phyloP scores from a whole-genome alignment of 2,113 vertebrate genomes.

The Neodon shergylaensis region DNA sequence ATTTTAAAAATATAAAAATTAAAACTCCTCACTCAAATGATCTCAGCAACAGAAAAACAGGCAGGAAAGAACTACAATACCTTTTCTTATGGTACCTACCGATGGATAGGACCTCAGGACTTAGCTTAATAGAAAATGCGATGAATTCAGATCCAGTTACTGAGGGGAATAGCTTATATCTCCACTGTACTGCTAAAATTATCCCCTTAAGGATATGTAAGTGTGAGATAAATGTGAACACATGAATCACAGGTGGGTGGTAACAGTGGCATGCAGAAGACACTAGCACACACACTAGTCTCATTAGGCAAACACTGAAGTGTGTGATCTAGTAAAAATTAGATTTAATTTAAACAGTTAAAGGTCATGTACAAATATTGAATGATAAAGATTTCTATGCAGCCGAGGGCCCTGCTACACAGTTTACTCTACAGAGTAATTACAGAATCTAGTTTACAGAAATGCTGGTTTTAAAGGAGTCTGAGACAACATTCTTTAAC shows the following conservation, averaged over 20 bases:
- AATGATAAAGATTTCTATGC: background rate
- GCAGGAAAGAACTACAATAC: background rate
- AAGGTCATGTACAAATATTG: constrained; percentile 6
- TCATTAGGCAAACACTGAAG: background rate
- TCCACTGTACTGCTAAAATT: background rate
- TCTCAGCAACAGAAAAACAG: background rate
- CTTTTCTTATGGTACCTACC: background rate
- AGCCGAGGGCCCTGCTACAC: background rate
- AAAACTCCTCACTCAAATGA: constrained; percentile 45
- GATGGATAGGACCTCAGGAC: background rate
- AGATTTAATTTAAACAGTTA: background rate
- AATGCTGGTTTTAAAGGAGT: background rate
- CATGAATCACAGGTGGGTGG: background rate
- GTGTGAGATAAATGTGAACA: background rate
- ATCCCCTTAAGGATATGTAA: background rate
- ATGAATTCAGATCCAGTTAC: background rate
- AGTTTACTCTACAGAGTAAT: background rate
- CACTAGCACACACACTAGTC: background rate
- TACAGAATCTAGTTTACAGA: background rate
- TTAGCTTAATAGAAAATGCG: constrained; percentile 25
- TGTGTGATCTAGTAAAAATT: background rate
- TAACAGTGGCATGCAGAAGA: background rate
- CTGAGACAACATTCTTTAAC: background rate
- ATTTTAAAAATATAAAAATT: constrained; percentile 25
- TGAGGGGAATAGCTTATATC: background rate